Evolutionary conservation across 92 coral and sea anemone genomes (phyloP).

Genomic region (Paragorgia papillata): DNA sequence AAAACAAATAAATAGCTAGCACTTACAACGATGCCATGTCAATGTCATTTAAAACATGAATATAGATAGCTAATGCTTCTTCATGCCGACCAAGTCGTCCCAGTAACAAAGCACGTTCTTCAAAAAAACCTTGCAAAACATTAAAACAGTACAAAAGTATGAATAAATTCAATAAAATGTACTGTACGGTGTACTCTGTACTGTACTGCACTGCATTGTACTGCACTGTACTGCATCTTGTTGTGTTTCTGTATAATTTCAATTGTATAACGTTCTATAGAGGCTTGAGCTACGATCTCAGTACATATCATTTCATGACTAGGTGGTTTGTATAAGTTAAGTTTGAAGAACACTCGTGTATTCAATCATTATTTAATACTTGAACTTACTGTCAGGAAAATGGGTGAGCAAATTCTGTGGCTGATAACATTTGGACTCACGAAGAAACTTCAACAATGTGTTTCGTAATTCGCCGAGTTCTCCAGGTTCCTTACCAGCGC

Average conservation of each 20-base stretch:
- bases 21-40: constrained; percentile 90
- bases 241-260: too few species aligned
- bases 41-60: constrained; percentile 73
- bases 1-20: too few species aligned
- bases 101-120: constrained; percentile 90
- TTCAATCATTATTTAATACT: too few species aligned
- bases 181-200: neutral
- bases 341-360: too few species aligned
- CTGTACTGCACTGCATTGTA: neutral
- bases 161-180: neutral
- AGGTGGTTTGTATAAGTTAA: too few species aligned
- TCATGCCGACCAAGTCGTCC: constrained; percentile 97
- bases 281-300: too few species aligned
- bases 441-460: constrained; percentile 79
- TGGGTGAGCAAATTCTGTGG: constrained; percentile 94
- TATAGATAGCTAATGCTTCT: constrained; percentile 91
- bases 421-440: constrained; percentile 88
- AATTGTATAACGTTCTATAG: too few species aligned
- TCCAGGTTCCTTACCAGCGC: constrained; percentile 97
- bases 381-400: constrained; percentile 85
- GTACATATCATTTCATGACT: too few species aligned
- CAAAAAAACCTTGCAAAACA: constrained; percentile 73
- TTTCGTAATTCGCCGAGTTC: constrained; percentile 97
- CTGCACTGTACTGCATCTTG: neutral
- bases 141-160: constrained; percentile 10